Evolutionary conservation across 2,113 vertebrate species (phyloP), one percentile per base, ranked within the genome.

Genomic region (Semicossyphus pulcher): DNA sequence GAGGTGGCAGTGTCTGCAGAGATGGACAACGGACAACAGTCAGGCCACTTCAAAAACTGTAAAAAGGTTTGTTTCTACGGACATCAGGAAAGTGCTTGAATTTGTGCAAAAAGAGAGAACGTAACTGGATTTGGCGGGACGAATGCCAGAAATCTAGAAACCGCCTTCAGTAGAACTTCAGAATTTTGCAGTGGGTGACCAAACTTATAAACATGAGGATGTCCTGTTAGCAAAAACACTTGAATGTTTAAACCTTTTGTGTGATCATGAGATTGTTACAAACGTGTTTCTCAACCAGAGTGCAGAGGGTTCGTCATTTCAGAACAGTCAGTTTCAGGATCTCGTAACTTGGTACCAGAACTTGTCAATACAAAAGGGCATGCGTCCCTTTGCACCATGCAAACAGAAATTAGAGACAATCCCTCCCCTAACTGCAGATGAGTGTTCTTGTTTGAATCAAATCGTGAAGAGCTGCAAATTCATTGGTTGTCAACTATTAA

Each of bases 21-120:
- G 72, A 68, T 37, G 57, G 65, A 58, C 75, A 48, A 15, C 39
- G 64, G 36, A 82, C 72, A 61, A 80, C 80, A 78, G 75, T 84
- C 83, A 65, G 60, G 68, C 51, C 47, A 71, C 67, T 78, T 78
- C 52, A 71, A 54, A 72, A 76, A 72, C 34, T 67, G 66, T 62
- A 59, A 77, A 73, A 65, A 67, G 26, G 53, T 23, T 47, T 31
- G 62, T n/a, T 34, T 66, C 69, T 49, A 70, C n/a, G 72, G 80
- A 88, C 85, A 41, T 85, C 58, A 81, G 84, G 83, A 94, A 93
- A 93, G 93, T 93, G 92, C 93, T 93, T 91, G 66, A 74, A 78
- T 85, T 91, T 91, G 93, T 93, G 92, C 93, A 94, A 88, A 87
- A 77, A 71, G 48, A 76, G 72, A 69, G 10, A 65, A 68, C 53